A percentile compares a stretch with the other conserved stretches of the same genome.
Conservation (phyloP, 2,888 invertebrate genomes). For the Halictus ligatus region DNA sequence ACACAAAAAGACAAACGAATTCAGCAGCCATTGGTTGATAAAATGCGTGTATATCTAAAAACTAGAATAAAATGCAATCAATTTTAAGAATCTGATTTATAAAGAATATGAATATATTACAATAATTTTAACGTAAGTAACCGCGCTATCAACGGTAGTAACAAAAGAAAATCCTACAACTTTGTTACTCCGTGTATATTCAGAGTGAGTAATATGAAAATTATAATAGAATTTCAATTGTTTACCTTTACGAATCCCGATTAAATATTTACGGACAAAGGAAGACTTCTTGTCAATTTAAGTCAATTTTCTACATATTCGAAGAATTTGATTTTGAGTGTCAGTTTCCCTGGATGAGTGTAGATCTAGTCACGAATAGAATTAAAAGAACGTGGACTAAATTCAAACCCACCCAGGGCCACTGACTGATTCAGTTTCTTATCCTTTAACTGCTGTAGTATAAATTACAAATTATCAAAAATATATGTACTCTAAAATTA, state of each 20-base stretch:
- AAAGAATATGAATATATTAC: background rate
- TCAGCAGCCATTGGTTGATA: conserved; percentile 71
- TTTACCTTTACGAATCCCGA: conserved; percentile 4
- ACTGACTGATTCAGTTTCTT: conserved; percentile 56
- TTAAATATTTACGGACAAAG: background rate
- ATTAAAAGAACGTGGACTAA: conserved; percentile 88
- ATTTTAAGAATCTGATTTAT: background rate
- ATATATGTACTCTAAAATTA: conserved; percentile 13
- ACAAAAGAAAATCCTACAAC: background rate
- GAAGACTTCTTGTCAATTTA: background rate
- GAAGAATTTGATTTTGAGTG: conserved; percentile 67
- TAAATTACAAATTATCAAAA: background rate
- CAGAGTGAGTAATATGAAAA: background rate
- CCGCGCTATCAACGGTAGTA: background rate
- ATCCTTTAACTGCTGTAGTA: conserved; percentile 20
- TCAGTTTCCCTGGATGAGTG: conserved; percentile 91
- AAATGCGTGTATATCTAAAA: conserved; percentile 29
- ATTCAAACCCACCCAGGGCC: conserved; percentile 89
- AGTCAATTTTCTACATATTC: background rate
- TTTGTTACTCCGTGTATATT: background rate
- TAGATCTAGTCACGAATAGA: conserved; percentile 91
- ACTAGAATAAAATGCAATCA: conserved; percentile 4
- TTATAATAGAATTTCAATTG: background rate
- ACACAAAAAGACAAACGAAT: conserved; percentile 81
- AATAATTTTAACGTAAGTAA: background rate